These are phyloP conservation scores for Oenanthe melanoleuca DNA, from an alignment of 2,113 vertebrate species.

Conservation along the genomic window DNA sequence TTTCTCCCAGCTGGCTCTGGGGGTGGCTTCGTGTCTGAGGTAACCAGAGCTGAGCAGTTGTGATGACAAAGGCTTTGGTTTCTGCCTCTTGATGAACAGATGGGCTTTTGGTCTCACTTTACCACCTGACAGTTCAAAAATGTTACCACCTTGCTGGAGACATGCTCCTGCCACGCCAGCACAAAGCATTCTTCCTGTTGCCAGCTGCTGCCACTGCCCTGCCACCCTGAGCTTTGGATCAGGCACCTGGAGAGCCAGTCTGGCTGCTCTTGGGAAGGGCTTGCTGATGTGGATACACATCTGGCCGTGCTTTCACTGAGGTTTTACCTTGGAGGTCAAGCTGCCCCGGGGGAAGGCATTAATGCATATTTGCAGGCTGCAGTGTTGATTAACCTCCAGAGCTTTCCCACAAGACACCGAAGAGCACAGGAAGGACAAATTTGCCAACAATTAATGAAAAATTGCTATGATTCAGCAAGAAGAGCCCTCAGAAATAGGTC, in stretches of 20 bases:
- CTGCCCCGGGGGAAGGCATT: not conserved
- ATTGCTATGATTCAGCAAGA: not conserved
- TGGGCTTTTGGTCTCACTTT: not conserved
- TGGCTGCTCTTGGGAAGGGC: not conserved
- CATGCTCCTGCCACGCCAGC: fast-evolving
- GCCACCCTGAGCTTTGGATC: not conserved
- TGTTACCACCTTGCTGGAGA: not conserved
- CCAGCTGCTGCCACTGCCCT: not conserved
- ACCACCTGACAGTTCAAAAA: not conserved
- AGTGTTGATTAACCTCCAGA: not conserved
- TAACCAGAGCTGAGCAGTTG: not conserved
- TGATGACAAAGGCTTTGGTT: not conserved
- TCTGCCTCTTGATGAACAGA: not conserved
- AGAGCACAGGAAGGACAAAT: not conserved
- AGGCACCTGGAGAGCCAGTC: not conserved
- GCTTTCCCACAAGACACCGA: not conserved
- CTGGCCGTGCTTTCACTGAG: not conserved
- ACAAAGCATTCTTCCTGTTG: not conserved
- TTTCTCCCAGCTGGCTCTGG: fast-evolving
- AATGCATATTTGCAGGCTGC: not conserved
- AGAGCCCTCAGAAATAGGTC: not conserved
- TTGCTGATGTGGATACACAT: fast-evolving
- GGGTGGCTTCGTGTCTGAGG: not conserved
- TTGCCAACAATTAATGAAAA: not conserved
- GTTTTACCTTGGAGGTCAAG: not conserved